phyloP scores from a whole-genome alignment of 2,113 vertebrate species.

The Pitta sordida region DNA sequence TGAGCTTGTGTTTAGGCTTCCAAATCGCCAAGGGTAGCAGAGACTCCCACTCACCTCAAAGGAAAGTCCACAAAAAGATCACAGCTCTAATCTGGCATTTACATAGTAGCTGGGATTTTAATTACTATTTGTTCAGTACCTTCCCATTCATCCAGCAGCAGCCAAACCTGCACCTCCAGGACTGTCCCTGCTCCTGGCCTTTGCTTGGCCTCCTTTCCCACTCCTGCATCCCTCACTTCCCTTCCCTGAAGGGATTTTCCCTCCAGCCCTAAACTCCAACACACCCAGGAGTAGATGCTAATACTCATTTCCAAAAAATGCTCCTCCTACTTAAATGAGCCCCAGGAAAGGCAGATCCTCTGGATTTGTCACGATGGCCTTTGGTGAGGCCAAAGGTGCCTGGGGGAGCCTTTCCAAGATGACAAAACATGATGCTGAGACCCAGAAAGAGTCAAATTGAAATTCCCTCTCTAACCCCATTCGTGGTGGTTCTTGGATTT shows the following conservation, averaged over 20 bases:
- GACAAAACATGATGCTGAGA: rapidly evolving
- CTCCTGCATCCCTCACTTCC: not conserved
- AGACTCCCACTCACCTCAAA: constrained; percentile 43
- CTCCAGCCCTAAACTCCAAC: not conserved
- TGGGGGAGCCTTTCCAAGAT: too few relatives aligned
- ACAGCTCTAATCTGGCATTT: constrained; percentile 62
- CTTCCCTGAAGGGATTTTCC: not conserved
- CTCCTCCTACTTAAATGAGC: not conserved
- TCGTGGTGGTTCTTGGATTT: not conserved
- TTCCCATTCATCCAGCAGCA: constrained; percentile 32
- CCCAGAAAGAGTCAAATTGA: rapidly evolving
- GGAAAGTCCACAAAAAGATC: constrained; percentile 51
- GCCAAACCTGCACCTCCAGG: not conserved
- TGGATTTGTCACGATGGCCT: too few relatives aligned
- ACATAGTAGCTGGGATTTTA: constrained; percentile 54
- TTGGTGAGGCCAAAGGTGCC: too few relatives aligned
- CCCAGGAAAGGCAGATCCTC: too few relatives aligned
- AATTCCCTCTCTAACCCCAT: too few relatives aligned
- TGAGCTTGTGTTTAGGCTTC: not conserved
- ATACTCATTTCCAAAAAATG: not conserved
- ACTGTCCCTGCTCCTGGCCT: not conserved
- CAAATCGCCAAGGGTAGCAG: not conserved
- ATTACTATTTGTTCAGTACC: constrained; percentile 59
- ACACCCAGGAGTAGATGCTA: not conserved
- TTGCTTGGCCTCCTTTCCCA: not conserved